Evolutionary conservation across 2,888 invertebrate genomes (phyloP).

Genomic region (Hartigia nigra): DNA sequence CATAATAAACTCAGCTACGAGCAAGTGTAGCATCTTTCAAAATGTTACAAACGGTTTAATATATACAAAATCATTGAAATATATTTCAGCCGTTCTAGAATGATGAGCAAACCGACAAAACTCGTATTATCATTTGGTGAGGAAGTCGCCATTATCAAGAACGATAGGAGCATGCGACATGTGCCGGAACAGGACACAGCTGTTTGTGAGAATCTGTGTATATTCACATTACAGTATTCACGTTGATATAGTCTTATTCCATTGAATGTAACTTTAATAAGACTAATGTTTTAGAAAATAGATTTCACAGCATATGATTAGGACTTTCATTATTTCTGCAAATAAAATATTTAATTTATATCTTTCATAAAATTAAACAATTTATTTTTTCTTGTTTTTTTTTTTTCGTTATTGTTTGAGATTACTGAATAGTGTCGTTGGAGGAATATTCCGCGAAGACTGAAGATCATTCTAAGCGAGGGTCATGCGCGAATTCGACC

Average conservation of each 20-base stretch:
- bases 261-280: background rate
- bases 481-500: background rate
- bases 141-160: background rate
- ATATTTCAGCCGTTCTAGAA: background rate
- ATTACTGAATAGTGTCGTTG: background rate
- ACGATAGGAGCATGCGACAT: background rate
- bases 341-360: background rate
- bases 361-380: background rate
- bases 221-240: background rate
- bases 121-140: background rate
- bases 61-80: background rate
- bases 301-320: background rate
- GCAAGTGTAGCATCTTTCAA: background rate
- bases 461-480: background rate
- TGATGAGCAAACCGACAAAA: background rate
- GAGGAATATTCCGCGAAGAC: background rate
- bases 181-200: background rate
- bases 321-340: background rate
- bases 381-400: background rate
- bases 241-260: background rate
- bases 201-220: background rate
- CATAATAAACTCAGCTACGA: background rate
- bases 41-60: background rate
- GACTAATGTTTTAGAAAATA: background rate
- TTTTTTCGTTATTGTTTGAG: background rate